Percentiles rank a stretch among this genome's conserved stretches.
Evolutionary conservation across 2,888 invertebrate genomes (phyloP).

Genomic region (Leucophenga maculata): DNA sequence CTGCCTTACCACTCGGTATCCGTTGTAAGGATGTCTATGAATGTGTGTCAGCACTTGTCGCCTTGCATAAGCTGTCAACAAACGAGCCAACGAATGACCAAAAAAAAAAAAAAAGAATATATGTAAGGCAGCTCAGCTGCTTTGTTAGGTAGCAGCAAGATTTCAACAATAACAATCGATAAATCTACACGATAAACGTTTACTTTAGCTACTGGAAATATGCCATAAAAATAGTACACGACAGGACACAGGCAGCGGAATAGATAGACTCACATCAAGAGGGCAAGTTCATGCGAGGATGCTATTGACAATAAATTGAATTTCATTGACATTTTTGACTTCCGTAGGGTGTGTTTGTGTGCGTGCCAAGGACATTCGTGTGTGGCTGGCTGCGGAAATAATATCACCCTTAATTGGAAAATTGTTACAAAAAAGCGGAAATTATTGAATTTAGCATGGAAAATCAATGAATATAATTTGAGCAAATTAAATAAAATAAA

Average conservation of each 20-base stretch:
- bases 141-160: background rate
- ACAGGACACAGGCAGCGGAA: conserved; percentile 28
- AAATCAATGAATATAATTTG: conserved; percentile 14
- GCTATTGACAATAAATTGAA: conserved; percentile 43
- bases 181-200: conserved; percentile 28
- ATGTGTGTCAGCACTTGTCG: conserved; percentile 26
- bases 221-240: background rate
- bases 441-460: conserved; percentile 22
- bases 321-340: conserved; percentile 40
- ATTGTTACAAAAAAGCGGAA: conserved; percentile 34
- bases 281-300: conserved; percentile 16
- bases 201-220: conserved; percentile 37
- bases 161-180: conserved; percentile 18
- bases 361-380: background rate
- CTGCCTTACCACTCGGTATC: background rate
- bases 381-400: background rate
- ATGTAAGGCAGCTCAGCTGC: background rate
- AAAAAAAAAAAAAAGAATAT: background rate
- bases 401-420: conserved; percentile 37
- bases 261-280: conserved; percentile 11
- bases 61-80: background rate
- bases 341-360: conserved; percentile 22
- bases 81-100: background rate
- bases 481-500: no score
- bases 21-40: background rate